Evolutionary conservation across 2,113 vertebrate species (phyloP).

Genomic region (Heteronetta atricapilla): DNA sequence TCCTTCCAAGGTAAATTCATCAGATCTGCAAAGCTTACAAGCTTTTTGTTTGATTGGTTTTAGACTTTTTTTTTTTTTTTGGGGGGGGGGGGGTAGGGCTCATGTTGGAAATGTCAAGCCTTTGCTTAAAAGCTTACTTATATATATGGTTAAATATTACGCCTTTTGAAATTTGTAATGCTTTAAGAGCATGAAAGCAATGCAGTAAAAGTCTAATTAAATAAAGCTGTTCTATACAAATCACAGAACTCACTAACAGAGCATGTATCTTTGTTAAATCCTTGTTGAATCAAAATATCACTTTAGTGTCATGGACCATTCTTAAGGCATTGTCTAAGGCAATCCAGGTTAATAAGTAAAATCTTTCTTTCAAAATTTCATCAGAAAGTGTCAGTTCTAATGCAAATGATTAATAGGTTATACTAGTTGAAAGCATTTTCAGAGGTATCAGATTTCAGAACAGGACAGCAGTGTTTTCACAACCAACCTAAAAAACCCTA

Average conservation of each 20-base stretch:
- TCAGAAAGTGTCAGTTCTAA: neutral
- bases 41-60: too few species aligned
- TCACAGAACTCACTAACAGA: neutral
- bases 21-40: too few species aligned
- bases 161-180: neutral
- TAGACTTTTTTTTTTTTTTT: too few species aligned
- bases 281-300: neutral
- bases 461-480: neutral
- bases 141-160: neutral
- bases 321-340: neutral
- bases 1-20: too few species aligned
- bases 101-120: neutral
- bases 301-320: neutral
- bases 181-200: neutral
- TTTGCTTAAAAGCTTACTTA: neutral
- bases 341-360: neutral
- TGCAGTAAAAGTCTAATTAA: neutral
- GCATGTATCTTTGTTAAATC: neutral
- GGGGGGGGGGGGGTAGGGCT: neutral
- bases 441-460: neutral
- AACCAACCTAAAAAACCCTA: neutral
- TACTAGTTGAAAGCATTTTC: neutral
- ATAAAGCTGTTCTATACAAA: neutral
- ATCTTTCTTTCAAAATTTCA: neutral
- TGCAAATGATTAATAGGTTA: neutral